Evolutionary conservation across 2,888 invertebrate genomes (phyloP), one percentile per base, ranked within the genome.

Genomic region (Periphyllus acericola): DNA sequence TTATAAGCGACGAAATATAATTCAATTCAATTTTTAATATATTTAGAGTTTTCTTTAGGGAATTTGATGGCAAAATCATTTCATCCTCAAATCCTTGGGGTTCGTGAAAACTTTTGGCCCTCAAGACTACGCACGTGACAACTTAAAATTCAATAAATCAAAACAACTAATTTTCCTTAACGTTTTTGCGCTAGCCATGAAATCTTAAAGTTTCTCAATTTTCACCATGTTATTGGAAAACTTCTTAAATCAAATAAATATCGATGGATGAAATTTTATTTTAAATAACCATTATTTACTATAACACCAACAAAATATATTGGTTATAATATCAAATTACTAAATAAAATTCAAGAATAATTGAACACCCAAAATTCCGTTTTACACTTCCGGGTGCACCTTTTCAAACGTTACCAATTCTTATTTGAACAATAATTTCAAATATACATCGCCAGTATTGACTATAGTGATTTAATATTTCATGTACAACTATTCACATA

Each of bases 121-220:
- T 66, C n/a, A 40, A 60, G 21, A 55, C 29, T 29, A 46, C 46
- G 21, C 60, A 86, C 79, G 79, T 55, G 36, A 79, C 71, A 79
- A 55, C 55, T 86, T 55, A 86, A 72, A 72, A 71, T 71, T 72
- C 71, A 86, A 86, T 86, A 55, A 71, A 86, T 86, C 85, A 86
- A 78, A 85, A 79, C 19, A n/a, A 46, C 46, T 46, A 5, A 46
- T 36, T 34, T 86, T 55, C 29, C 34, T 78, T n/a, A 11, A 79
- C 46, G 6, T n/a, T 52, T 71, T 79, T 78, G 0, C n/a, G 8
- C 55, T 25, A 21, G 68, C 34, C 52, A 71, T 17, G 19, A 78
- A 78, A 46, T 71, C 14, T 68, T n/a, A 68, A 84, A 78, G 68
- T 85, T 85, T 78, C 85, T 85, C 52, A 29, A 86, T 55, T 79